Conservation (phyloP, 2,113 vertebrate genomes). For the Gorsachius goisagi region DNA sequence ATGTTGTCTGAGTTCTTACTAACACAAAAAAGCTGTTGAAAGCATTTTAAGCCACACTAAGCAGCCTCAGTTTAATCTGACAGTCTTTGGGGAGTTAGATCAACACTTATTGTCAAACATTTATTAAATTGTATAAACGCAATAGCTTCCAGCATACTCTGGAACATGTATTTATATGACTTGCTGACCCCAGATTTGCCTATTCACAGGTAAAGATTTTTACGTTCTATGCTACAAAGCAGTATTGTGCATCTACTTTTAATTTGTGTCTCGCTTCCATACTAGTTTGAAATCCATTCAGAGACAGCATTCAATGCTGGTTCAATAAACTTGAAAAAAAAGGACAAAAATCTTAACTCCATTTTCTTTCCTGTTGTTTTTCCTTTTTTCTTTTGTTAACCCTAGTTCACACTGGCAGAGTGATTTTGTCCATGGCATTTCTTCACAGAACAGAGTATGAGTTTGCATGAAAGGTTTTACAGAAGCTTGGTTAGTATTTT, state of each 20-base stretch:
- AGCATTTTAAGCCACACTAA: not conserved
- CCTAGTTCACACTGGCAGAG: not conserved
- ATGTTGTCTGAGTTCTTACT: not conserved
- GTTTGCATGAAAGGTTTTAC: not conserved
- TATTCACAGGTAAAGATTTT: not conserved
- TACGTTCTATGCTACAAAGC: not conserved
- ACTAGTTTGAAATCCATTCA: not conserved
- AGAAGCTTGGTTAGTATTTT: slow-evolving; percentile 12
- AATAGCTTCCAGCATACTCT: not conserved
- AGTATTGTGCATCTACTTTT: not conserved
- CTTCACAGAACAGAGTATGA: not conserved
- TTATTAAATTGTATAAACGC: slow-evolving; percentile 13
- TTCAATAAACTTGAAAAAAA: not conserved
- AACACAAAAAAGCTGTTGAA: slow-evolving; percentile 4
- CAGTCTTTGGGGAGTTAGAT: not conserved
- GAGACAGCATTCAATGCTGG: not conserved
- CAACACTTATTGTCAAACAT: not conserved
- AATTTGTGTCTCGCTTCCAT: not conserved
- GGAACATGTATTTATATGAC: not conserved
- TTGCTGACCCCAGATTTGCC: not conserved
- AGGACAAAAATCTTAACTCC: not conserved
- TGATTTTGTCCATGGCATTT: not conserved
- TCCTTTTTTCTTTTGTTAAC: not conserved
- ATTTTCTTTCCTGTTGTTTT: not conserved
- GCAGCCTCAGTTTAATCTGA: not conserved